Base-by-base conservation (phyloP, 1,140 invertebrate genomes). In the Chironomus tepperi region DNA sequence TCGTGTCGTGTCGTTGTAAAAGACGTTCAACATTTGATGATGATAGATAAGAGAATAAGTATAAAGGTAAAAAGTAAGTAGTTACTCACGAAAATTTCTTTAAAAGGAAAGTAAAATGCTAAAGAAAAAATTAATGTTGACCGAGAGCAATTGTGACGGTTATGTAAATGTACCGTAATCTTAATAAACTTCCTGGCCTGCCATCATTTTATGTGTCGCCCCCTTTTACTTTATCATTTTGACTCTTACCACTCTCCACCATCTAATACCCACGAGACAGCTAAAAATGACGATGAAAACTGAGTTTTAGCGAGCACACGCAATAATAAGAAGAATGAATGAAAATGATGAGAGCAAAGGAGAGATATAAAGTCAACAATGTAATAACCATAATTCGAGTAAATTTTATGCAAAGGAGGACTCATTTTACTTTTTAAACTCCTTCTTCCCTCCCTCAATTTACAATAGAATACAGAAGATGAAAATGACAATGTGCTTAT, bases 341-440 rank as follows among this genome's bases (percentile, higher is more conserved):
- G 47, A 57, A n/a, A 57, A 34, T 34, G 24, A 34, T 34, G 24
- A 34, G 24, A 34, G 24, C 24, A 34, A 34, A 34, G 24, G 24
- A 34, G 24, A 18, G 65, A 70, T 70, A n/a, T 70, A 70, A 70
- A 70, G 65, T 70, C 65, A 70, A 70, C 65, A 70, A 18, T 70
- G 65, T 70, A 19, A 70, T 70, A 70, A 8, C 65, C 16, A 70
- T 70, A 70, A 70, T 70, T 70, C 65, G 16, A 70, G 16, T 7
- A 70, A 70, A 19, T 19, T 19, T 70, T 70, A 70, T 70, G 65
- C 65, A 70, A 70, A 18, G 12, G 16, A 70, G 18, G 18, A 67
- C 18, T 70, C 65, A n/a, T 18, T 18, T 70, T n/a, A 57, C 47
- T 57, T 57, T 47, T 57, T 57, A 15, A 15, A 57, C 12, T 70